These are phyloP conservation scores for Mionectes macconnelli DNA, from an alignment of 2,113 vertebrate species.

Conservation along the genomic window DNA sequence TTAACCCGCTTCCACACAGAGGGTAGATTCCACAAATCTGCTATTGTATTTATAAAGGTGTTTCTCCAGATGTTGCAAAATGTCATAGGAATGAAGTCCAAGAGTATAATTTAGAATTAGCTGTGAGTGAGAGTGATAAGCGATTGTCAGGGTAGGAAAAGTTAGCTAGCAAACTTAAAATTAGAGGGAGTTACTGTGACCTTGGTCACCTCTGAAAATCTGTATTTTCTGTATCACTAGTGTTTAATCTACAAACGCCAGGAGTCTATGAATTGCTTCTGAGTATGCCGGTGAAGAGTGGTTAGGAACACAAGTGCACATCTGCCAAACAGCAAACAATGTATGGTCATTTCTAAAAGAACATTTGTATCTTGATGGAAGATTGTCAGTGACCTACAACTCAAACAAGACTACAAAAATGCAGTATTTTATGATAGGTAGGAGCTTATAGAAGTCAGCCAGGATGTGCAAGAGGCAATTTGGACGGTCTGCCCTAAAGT, in stretches of 20 bases:
- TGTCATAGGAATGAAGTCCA: not conserved
- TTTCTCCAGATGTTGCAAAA: not conserved
- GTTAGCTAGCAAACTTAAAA: not conserved
- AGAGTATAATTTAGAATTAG: not conserved
- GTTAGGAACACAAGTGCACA: accelerated
- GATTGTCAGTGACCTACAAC: not conserved
- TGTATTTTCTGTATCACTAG: not conserved
- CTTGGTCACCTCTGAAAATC: not conserved
- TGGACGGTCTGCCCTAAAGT: not conserved
- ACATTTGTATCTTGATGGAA: not conserved
- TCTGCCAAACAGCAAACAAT: not conserved
- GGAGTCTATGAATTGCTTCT: not conserved
- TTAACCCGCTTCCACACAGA: not conserved
- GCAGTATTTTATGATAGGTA: accelerated
- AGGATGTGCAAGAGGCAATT: not conserved
- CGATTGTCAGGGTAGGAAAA: not conserved
- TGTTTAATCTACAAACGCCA: not conserved
- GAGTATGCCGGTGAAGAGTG: not conserved
- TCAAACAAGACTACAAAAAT: not conserved
- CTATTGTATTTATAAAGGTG: not conserved
- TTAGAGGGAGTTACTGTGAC: not conserved
- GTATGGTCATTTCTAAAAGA: not conserved
- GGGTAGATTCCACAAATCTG: too few species aligned
- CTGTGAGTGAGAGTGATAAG: not conserved
- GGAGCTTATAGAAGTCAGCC: not conserved